Conservation (phyloP, 2,797 vertebrate species). For the Cuculus canorus region DNA sequence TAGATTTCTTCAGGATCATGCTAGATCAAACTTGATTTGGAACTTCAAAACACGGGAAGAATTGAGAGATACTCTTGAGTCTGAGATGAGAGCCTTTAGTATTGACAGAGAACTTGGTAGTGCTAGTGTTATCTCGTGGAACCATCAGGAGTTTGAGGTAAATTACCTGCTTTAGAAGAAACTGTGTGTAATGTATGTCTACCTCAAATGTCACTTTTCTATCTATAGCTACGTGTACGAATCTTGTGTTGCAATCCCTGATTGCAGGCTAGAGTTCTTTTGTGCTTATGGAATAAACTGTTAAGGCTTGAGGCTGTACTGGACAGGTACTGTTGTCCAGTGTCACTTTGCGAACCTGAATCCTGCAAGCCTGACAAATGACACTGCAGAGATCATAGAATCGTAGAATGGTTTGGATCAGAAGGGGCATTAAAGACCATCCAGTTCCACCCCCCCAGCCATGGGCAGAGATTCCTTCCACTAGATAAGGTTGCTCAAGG, state of each 20-base stretch:
- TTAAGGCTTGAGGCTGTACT: neutral
- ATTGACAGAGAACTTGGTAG: slow-evolving; percentile 97
- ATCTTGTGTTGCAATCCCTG: neutral
- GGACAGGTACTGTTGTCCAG: neutral
- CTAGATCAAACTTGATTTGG: slow-evolving; percentile 97
- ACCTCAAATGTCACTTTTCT: neutral
- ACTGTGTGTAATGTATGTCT: neutral
- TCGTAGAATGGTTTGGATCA: no score
- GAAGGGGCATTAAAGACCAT: no score
- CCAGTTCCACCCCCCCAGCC: no score
- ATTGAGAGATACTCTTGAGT: slow-evolving; percentile 93
- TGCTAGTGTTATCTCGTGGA: slow-evolving; percentile 95
- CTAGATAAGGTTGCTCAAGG: no score
- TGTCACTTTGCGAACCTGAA: neutral
- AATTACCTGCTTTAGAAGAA: neutral
- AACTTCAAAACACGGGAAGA: slow-evolving; percentile 98
- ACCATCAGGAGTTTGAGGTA: slow-evolving; percentile 98
- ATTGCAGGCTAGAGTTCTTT: neutral
- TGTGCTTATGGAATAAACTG: neutral
- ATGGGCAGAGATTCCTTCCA: no score
- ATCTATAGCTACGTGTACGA: neutral
- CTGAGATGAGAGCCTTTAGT: slow-evolving; percentile 94
- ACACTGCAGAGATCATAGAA: neutral
- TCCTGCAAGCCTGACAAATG: neutral
- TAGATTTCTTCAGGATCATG: slow-evolving; percentile 96